Evolutionary conservation across 2,113 vertebrate species (phyloP).

Genomic region (Mustelus asterias): DNA sequence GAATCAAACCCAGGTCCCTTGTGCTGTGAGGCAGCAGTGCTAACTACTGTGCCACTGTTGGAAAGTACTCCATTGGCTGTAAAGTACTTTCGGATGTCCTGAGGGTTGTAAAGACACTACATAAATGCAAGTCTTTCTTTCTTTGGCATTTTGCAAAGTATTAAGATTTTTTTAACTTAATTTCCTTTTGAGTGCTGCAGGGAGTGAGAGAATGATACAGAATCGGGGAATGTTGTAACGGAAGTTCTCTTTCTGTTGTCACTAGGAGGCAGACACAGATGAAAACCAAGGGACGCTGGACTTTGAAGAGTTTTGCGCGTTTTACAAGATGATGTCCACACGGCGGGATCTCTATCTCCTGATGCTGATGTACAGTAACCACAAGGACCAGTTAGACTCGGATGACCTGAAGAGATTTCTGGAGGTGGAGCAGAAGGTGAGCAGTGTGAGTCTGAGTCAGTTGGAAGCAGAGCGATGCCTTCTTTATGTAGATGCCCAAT

Average conservation of each 20-base stretch:
- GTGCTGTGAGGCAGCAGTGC: too few species aligned
- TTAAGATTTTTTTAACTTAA: background rate
- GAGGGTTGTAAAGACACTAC: background rate
- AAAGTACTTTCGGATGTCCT: background rate
- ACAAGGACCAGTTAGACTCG: constrained; percentile 80
- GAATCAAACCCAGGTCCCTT: too few species aligned
- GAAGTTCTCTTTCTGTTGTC: background rate
- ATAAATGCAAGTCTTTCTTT: background rate
- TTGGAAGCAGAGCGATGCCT: too few species aligned
- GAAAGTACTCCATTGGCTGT: background rate
- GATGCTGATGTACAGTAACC: constrained; percentile 92
- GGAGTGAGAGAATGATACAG: background rate
- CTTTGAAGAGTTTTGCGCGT: constrained; percentile 95
- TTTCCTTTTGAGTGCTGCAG: background rate
- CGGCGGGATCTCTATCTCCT: constrained; percentile 90
- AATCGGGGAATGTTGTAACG: background rate
- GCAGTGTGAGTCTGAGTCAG: background rate
- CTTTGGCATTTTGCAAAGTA: background rate
- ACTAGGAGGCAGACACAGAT: constrained; percentile 91
- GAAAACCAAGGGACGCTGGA: constrained; percentile 82
- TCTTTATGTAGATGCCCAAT: background rate
- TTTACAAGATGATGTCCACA: constrained; percentile 98
- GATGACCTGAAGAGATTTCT: constrained; percentile 76
- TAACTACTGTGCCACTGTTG: background rate
- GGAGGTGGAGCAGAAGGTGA: constrained; percentile 87